Percentiles rank a stretch among this genome's conserved stretches.
Conservation (phyloP, 2,888 invertebrate genomes). For the Augiades crinisus region DNA sequence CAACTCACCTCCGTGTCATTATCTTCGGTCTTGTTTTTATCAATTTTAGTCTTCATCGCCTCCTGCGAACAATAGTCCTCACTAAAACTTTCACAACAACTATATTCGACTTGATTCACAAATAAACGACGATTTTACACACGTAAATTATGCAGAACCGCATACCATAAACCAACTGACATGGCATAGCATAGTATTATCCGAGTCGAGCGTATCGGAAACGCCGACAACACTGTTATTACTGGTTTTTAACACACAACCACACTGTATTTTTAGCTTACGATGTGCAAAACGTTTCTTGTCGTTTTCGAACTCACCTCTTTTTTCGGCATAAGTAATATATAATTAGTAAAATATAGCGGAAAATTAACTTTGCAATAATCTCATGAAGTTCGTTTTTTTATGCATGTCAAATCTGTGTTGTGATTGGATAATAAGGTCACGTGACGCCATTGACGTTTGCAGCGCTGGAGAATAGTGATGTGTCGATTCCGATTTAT, state of each 20-base stretch:
- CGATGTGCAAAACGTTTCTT: slow-evolving; percentile 26
- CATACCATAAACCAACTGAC: slow-evolving; percentile 70
- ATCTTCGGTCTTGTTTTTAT: slow-evolving; percentile 80
- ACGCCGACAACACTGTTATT: slow-evolving; percentile 55
- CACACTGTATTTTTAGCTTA: slow-evolving; percentile 21
- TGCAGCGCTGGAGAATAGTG: slow-evolving; percentile 42
- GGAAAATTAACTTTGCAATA: slow-evolving; percentile 54
- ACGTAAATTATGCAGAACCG: slow-evolving; percentile 67
- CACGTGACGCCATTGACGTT: slow-evolving; percentile 62
- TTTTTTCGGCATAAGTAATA: slow-evolving; percentile 53
- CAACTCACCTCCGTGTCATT: slow-evolving; percentile 80
- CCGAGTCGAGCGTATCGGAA: slow-evolving; percentile 48
- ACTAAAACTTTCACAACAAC: slow-evolving; percentile 65
- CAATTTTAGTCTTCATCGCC: slow-evolving; percentile 82
- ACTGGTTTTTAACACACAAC: slow-evolving; percentile 35
- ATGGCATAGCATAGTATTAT: slow-evolving; percentile 57
- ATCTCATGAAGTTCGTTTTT: slow-evolving; percentile 54
- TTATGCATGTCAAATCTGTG: slow-evolving; percentile 36
- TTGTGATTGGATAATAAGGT: slow-evolving; percentile 38
- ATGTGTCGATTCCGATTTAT: slow-evolving; percentile 20
- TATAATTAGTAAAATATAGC: slow-evolving; percentile 52
- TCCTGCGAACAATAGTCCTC: slow-evolving; percentile 68
- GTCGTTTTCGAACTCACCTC: slow-evolving; percentile 50
- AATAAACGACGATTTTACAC: slow-evolving; percentile 56
- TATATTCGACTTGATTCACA: slow-evolving; percentile 51